Percentiles rank a stretch among this genome's conserved stretches.
These are phyloP conservation scores for Drosophila demipolita DNA, from an alignment of 2,888 invertebrate genomes.

Conservation along the genomic window DNA sequence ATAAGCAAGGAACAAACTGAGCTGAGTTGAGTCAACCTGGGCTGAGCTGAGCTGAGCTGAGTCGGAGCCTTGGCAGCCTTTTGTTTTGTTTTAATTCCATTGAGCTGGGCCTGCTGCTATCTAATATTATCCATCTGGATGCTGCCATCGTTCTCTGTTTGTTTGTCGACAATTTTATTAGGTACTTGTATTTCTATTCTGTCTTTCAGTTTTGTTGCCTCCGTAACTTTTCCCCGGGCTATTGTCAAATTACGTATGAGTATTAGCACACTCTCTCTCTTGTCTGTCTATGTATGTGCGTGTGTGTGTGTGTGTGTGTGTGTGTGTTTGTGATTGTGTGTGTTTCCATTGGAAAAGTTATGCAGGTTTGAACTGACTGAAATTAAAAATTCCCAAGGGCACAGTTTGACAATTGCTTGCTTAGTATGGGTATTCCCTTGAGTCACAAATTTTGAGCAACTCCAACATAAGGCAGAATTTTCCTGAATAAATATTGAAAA, in stretches of 20 bases:
- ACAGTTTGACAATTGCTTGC: slow-evolving; percentile 43
- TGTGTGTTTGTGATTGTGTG: slow-evolving; percentile 4
- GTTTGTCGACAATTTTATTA: slow-evolving; percentile 58
- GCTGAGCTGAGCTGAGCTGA: not conserved
- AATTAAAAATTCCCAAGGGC: slow-evolving; percentile 54
- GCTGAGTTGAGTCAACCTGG: not conserved
- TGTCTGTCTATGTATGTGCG: slow-evolving; percentile 3
- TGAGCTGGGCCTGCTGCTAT: slow-evolving; percentile 59
- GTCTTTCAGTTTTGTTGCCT: slow-evolving; percentile 23
- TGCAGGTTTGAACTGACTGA: slow-evolving; percentile 30
- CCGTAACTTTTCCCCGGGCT: slow-evolving; percentile 36
- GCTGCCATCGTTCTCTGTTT: slow-evolving; percentile 36
- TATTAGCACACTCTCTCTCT: slow-evolving; percentile 38
- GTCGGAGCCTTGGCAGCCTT: slow-evolving; percentile 49
- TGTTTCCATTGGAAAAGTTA: slow-evolving; percentile 20
- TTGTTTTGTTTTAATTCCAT: slow-evolving; percentile 78
- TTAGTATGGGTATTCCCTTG: slow-evolving; percentile 29
- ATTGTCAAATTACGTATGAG: slow-evolving; percentile 28
- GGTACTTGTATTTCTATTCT: slow-evolving; percentile 47
- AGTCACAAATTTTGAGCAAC: not conserved
- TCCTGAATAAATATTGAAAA: slow-evolving; percentile 10
- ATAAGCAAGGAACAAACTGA: slow-evolving; percentile 53
- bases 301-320: not conserved
- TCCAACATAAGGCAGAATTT: not conserved
- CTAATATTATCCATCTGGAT: slow-evolving; percentile 51